Base-by-base conservation (phyloP, 2,113 vertebrate species). In the Thinocorus orbignyianus region DNA sequence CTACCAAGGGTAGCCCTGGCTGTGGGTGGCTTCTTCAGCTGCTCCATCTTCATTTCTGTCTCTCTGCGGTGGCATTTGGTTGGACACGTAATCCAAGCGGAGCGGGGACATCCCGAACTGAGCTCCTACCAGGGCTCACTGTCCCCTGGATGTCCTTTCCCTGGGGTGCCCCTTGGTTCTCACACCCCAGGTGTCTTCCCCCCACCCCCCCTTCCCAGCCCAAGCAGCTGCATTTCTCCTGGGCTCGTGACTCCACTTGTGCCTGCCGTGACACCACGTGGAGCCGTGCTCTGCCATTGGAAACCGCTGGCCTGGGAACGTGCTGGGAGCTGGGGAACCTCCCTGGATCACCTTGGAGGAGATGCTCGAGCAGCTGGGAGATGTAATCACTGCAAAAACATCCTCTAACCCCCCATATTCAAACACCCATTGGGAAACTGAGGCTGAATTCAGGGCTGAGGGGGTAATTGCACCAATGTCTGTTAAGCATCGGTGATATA, bases 81-180 rank as follows among this genome's bases (percentile, higher is more conserved):
- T 61, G 61, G 65, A 52, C 78, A 13, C 12, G 37, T 54, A 26
- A 19, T 23, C 13, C 25, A 35, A n/a, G n/a, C n/a, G n/a, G 25
- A 89, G 42, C 3, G 1, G 60, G 31, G 17, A 6, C 46, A 31
- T 73, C 69, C 73, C 48, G 78, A 44, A 58, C 4, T 7, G 28
- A 13, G 11, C 24, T 22, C 35, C 52, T 60, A 31, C 35, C 17
- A 22, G 48, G 28, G 11, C 18, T 55, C 1, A 0, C 11, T 31
- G 61, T 62, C 33, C 28, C 0, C 0, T 6, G 11, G 22, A 7
- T 1, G 7, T 28, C 61, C 55, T 6, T 0, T 57, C 19, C 49
- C 70, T 74, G 61, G 35, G 31, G 17, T 62, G 30, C 18, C 42
- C 42, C 16, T 54, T 35, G 68, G 26, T 35, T 86, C 39, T 73